Percentiles rank a stretch among this genome's conserved stretches.
phyloP scores from a whole-genome alignment of 2,797 vertebrate genomes.

The Dicrostonyx torquatus region DNA sequence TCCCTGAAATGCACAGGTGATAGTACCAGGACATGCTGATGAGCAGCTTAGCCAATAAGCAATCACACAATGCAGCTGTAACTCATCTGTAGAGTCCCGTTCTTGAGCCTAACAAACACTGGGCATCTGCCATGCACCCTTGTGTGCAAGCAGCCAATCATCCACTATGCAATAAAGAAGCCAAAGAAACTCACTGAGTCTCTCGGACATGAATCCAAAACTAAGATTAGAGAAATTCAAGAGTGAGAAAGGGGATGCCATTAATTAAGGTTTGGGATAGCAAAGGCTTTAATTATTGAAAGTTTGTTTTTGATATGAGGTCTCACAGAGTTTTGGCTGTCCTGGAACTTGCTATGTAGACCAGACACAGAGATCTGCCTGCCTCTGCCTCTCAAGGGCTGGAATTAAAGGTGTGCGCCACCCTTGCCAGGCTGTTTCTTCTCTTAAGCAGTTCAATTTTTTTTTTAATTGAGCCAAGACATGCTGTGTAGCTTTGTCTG shows the following conservation, averaged over 20 bases:
- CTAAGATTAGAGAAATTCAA: constrained; percentile 14
- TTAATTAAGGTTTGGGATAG: neutral
- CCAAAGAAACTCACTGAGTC: neutral
- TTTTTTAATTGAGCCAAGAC: neutral
- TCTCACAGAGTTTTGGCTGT: neutral
- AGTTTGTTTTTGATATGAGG: neutral
- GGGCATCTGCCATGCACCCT: neutral
- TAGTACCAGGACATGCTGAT: neutral
- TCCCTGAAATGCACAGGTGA: neutral
- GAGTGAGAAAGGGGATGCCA: neutral
- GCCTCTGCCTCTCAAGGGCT: neutral
- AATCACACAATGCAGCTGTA: neutral
- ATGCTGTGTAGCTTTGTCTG: neutral
- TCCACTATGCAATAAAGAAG: neutral
- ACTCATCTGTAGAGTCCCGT: neutral
- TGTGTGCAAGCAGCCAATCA: neutral
- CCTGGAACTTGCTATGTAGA: neutral
- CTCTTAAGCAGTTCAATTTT: neutral
- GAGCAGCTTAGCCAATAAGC: neutral
- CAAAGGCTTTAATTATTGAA: neutral
- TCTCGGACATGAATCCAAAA: constrained; percentile 38
- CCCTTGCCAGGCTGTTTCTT: neutral
- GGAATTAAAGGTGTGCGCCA: neutral
- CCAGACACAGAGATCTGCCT: neutral
- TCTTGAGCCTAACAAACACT: neutral